These are phyloP conservation scores for Hyposmocoma kahamanoa DNA, from an alignment of 1,140 invertebrate genomes.

Conservation along the genomic window DNA sequence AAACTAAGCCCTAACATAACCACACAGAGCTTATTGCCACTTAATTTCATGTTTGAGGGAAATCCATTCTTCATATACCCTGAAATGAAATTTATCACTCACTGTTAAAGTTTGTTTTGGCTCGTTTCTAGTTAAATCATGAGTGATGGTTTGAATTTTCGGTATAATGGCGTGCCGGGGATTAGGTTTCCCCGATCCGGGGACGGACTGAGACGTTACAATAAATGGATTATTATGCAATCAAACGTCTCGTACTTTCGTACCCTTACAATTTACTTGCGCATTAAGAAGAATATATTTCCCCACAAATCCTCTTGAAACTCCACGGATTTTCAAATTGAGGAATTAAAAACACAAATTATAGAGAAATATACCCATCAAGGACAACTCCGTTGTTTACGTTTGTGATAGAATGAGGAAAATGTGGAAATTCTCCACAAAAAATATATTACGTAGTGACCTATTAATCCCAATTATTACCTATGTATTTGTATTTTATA, in stretches of 20 bases:
- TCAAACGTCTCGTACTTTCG: slow-evolving; percentile 24
- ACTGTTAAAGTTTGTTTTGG: slow-evolving; percentile 30
- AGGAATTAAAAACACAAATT: too few species aligned
- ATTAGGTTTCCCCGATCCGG: slow-evolving; percentile 62
- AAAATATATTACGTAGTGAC: too few species aligned
- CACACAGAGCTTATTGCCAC: slow-evolving; percentile 42
- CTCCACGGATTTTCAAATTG: too few species aligned
- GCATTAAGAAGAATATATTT: too few species aligned
- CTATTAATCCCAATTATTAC: too few species aligned
- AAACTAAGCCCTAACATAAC: slow-evolving; percentile 54
- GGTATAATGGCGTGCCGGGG: slow-evolving; percentile 59
- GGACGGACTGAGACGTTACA: slow-evolving; percentile 37
- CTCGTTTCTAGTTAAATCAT: slow-evolving; percentile 23
- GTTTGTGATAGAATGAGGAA: too few species aligned
- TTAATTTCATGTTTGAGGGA: slow-evolving; percentile 39
- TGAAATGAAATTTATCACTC: slow-evolving; percentile 42
- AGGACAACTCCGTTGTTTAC: too few species aligned
- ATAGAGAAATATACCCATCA: too few species aligned
- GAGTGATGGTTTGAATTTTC: slow-evolving; percentile 52
- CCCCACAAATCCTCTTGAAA: too few species aligned
- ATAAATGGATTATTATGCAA: slow-evolving; percentile 60
- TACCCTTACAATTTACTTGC: neutral
- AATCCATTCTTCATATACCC: slow-evolving; percentile 24
- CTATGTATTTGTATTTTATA: too few species aligned
- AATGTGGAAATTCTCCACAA: too few species aligned